Conservation (phyloP, 1,140 invertebrate species). For the Sycobia sp. region DNA sequence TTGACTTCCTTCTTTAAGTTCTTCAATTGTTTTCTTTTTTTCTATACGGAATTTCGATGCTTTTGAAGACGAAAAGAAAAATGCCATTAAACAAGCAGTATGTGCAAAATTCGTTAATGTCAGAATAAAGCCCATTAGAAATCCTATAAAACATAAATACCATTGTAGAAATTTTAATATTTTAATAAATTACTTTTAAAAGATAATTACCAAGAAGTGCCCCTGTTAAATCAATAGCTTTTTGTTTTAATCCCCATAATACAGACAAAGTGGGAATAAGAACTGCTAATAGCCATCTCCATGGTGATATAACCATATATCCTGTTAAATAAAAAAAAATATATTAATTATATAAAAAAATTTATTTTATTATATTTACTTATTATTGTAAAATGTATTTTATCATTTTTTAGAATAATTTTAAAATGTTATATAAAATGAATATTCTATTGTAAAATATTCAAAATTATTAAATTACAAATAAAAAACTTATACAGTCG, state of each 20-base stretch:
- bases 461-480: background rate
- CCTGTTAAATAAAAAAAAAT: slow-evolving; percentile 47
- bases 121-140: slow-evolving; percentile 79
- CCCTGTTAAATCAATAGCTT: slow-evolving; percentile 73
- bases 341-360: slow-evolving; percentile 21
- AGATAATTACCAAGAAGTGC: slow-evolving; percentile 68
- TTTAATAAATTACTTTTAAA: background rate
- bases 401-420: too few relatives aligned
- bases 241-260: slow-evolving; percentile 69
- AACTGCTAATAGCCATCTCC: slow-evolving; percentile 74
- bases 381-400: too few relatives aligned
- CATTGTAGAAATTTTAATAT: background rate
- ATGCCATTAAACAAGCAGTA: slow-evolving; percentile 72
- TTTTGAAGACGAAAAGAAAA: slow-evolving; percentile 82
- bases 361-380: background rate
- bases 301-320: slow-evolving; percentile 70
- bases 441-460: too few relatives aligned
- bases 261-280: slow-evolving; percentile 72
- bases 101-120: slow-evolving; percentile 82
- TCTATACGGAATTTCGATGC: slow-evolving; percentile 78
- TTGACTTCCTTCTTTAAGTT: slow-evolving; percentile 86
- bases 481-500: too few relatives aligned
- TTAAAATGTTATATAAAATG: too few relatives aligned
- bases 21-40: slow-evolving; percentile 77
- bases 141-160: slow-evolving; percentile 58